A percentile compares a stretch with the other conserved stretches of the same genome.
These are phyloP conservation scores for Drosophila paulistorum DNA, from an alignment of 1,140 invertebrate species.

Conservation along the genomic window DNA sequence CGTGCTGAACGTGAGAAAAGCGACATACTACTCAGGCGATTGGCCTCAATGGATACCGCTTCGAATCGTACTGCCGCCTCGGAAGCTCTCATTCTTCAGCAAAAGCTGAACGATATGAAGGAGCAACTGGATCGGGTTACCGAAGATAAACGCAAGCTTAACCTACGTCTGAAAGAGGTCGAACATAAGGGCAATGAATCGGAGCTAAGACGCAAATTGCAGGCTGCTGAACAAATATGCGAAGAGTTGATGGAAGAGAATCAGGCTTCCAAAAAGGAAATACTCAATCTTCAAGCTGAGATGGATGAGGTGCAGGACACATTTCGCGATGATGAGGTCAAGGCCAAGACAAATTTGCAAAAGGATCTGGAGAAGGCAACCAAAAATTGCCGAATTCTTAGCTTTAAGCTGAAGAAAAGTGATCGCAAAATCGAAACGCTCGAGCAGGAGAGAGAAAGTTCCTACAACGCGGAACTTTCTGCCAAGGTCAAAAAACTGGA, in stretches of 20 bases:
- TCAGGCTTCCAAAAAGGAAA: slow-evolving; percentile 96
- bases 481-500: slow-evolving; percentile 90
- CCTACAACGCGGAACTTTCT: slow-evolving; percentile 85
- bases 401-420: slow-evolving; percentile 98
- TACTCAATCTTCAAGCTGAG: slow-evolving; percentile 96
- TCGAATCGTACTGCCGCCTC: slow-evolving; percentile 88
- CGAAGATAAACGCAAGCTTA: slow-evolving; percentile 91
- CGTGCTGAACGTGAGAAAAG: slow-evolving; percentile 93
- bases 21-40: slow-evolving; percentile 90
- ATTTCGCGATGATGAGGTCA: slow-evolving; percentile 98
- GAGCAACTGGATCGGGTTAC: slow-evolving; percentile 90
- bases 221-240: slow-evolving; percentile 93
- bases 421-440: slow-evolving; percentile 95
- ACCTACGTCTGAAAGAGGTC: slow-evolving; percentile 88
- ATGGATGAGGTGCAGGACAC: slow-evolving; percentile 99
- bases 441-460: slow-evolving; percentile 91
- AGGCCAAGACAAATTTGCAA: slow-evolving; percentile 97
- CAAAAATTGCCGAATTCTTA: slow-evolving; percentile 98
- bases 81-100: slow-evolving; percentile 89
- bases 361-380: slow-evolving; percentile 97
- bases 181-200: slow-evolving; percentile 85
- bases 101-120: slow-evolving; percentile 92
- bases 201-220: slow-evolving; percentile 90
- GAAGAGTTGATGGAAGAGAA: slow-evolving; percentile 98
- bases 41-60: slow-evolving; percentile 90